Conservation (phyloP, 2,888 invertebrate species). For the Yponomeuta plumbellus region DNA sequence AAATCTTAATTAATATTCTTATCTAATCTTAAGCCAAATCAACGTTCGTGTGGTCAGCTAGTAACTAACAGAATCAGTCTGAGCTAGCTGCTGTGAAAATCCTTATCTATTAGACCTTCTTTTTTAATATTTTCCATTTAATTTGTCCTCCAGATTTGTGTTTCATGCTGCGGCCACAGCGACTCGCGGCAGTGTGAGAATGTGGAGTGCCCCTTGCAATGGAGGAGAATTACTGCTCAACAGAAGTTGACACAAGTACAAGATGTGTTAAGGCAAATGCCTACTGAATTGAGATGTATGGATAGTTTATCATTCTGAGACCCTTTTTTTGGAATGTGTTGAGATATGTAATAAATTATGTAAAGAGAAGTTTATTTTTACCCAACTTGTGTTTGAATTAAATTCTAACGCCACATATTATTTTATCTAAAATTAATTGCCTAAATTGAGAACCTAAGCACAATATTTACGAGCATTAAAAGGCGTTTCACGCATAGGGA, state of each 20-base stretch:
- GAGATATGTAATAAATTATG: neutral
- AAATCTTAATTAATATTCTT: too few relatives aligned
- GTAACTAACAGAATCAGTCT: neutral
- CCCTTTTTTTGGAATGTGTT: neutral
- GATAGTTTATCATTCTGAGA: slow-evolving; percentile 24
- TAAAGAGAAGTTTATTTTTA: too few relatives aligned
- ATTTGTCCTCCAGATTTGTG: slow-evolving; percentile 45
- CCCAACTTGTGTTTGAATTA: too few relatives aligned
- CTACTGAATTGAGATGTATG: slow-evolving; percentile 34
- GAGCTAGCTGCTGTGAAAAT: slow-evolving; percentile 11
- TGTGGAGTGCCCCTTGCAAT: slow-evolving; percentile 57
- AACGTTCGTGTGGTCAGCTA: too few relatives aligned
- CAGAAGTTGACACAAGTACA: slow-evolving; percentile 43
- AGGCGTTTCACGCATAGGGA: too few relatives aligned
- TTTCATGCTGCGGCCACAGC: slow-evolving; percentile 52
- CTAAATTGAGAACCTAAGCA: too few relatives aligned
- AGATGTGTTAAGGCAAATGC: slow-evolving; percentile 47
- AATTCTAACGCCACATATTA: too few relatives aligned
- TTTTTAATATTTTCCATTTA: slow-evolving; percentile 20
- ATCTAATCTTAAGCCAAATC: too few relatives aligned
- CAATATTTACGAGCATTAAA: too few relatives aligned
- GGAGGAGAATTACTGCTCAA: slow-evolving; percentile 46
- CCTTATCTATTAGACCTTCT: neutral
- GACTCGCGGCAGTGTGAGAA: slow-evolving; percentile 45
- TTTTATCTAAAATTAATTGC: too few relatives aligned